Percentiles rank a stretch among this genome's conserved stretches.
phyloP scores from a whole-genome alignment of 2,797 vertebrate genomes.

The Helicolenus hilgendorfi region DNA sequence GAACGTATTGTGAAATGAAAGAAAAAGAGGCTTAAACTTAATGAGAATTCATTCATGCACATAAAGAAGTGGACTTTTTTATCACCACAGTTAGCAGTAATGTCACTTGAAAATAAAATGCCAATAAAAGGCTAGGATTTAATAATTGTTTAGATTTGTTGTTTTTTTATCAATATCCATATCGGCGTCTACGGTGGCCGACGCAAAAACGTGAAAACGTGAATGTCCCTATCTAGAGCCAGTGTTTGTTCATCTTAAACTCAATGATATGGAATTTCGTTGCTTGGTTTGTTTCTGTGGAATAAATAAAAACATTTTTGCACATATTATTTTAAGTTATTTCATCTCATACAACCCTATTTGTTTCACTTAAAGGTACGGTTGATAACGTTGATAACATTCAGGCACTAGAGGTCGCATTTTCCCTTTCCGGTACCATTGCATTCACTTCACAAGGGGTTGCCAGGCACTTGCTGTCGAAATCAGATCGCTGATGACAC shows the following conservation, averaged over 20 bases:
- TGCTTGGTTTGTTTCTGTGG: fast-evolving
- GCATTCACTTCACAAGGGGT: no score
- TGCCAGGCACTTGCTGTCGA: no score
- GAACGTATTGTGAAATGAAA: no score
- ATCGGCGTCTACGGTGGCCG: no score
- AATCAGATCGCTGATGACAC: no score
- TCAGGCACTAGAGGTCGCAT: no score
- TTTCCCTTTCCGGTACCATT: no score
- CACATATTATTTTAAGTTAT: neutral
- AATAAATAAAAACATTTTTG: neutral
- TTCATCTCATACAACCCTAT: neutral
- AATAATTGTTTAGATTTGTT: neutral
- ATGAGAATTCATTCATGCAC: neutral
- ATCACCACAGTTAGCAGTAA: neutral
- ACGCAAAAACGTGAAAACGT: no score
- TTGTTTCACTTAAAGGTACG: neutral
- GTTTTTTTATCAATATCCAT: no score
- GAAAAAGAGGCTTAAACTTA: neutral
- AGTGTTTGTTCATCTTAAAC: no score
- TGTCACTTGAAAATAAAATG: neutral
- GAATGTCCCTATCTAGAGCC: no score
- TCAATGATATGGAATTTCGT: fast-evolving
- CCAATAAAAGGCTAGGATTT: neutral
- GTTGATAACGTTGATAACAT: no score
- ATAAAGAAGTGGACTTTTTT: neutral